A percentile compares a stretch with the other conserved stretches of the same genome.
These are phyloP conservation scores for Mylabris sibirica DNA, from an alignment of 2,888 invertebrate species.

Conservation along the genomic window DNA sequence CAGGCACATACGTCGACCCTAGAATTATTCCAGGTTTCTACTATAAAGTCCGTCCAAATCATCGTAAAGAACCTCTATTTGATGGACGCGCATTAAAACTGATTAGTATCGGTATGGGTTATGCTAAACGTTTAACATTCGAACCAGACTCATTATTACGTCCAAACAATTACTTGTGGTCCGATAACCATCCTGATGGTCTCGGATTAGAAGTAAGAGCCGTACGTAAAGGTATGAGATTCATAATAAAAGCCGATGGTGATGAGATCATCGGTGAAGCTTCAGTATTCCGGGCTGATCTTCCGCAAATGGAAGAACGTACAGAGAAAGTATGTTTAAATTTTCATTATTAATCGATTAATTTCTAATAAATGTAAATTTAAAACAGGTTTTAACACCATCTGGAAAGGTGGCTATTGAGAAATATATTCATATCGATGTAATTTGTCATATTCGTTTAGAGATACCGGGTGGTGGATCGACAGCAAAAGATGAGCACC, in stretches of 20 bases:
- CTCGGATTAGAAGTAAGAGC: constrained; percentile 74
- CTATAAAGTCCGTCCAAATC: constrained; percentile 75
- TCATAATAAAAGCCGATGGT: constrained; percentile 67
- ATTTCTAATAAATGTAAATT: background rate
- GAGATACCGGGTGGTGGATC: constrained; percentile 68
- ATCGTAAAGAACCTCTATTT: constrained; percentile 70
- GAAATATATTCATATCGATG: constrained; percentile 73
- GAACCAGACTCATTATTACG: constrained; percentile 68
- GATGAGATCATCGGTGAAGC: constrained; percentile 72
- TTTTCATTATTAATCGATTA: constrained; percentile 9
- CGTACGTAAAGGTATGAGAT: constrained; percentile 72
- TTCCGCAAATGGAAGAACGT: constrained; percentile 72
- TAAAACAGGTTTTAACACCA: constrained; percentile 50
- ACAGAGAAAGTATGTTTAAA: constrained; percentile 64
- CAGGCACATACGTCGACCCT: constrained; percentile 74
- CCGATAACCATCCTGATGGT: constrained; percentile 78
- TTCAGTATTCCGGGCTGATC: constrained; percentile 72
- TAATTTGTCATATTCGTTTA: constrained; percentile 72
- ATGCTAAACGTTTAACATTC: constrained; percentile 79
- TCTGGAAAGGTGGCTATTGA: constrained; percentile 63
- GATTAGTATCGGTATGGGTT: constrained; percentile 75
- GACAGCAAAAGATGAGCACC: constrained; percentile 67
- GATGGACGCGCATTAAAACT: constrained; percentile 70
- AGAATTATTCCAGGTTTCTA: constrained; percentile 76
- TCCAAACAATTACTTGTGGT: constrained; percentile 78